Conservation (phyloP, 2,797 vertebrate genomes). For the Benthosema pterotum region DNA sequence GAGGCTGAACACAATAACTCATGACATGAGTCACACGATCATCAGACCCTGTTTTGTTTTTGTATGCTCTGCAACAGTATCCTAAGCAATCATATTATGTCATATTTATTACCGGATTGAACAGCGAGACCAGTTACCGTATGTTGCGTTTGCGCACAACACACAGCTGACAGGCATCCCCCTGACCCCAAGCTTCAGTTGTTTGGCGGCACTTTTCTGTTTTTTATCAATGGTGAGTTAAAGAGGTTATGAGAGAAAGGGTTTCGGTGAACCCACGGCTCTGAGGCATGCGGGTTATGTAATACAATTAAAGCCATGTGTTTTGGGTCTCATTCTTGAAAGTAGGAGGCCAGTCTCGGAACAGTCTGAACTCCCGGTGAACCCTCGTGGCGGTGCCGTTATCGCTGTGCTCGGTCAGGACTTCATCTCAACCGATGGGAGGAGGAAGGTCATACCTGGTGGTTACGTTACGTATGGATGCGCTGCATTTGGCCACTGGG, state of each 20-base stretch:
- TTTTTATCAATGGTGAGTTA: conserved; percentile 22
- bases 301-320: conserved; percentile 43
- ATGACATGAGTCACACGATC: too few relatives aligned
- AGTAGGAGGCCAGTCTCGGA: conserved; percentile 41
- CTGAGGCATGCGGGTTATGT: conserved; percentile 42
- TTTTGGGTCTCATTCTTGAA: conserved; percentile 48
- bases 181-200: background rate
- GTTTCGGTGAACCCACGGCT: conserved; percentile 14
- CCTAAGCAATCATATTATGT: too few relatives aligned
- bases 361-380: conserved; percentile 61
- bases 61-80: too few relatives aligned
- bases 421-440: conserved; percentile 19
- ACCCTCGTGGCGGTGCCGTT: conserved; percentile 47
- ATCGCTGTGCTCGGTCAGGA: conserved; percentile 24
- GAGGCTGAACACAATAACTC: too few relatives aligned
- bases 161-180: background rate
- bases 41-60: too few relatives aligned
- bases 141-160: too few relatives aligned
- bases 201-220: background rate
- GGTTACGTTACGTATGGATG: too few relatives aligned
- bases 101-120: background rate
- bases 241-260: conserved; percentile 15
- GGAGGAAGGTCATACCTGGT: too few relatives aligned
- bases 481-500: too few relatives aligned
- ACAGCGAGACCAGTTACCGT: background rate